phyloP scores from a whole-genome alignment of 2,113 vertebrate genomes.

The Tringa solitaria region DNA sequence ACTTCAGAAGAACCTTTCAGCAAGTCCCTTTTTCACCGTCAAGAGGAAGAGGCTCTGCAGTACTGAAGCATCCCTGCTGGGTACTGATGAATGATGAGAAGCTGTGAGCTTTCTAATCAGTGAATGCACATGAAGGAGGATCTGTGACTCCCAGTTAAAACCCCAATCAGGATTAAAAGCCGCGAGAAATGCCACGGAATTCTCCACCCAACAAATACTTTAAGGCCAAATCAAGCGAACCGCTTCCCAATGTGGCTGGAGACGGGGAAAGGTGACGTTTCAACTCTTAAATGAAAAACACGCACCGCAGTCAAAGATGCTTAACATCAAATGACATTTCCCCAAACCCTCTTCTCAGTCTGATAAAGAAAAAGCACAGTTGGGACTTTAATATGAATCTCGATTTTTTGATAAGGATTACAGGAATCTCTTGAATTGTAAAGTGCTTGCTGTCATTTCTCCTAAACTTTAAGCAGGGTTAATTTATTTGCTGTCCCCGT shows the following conservation, averaged over 20 bases:
- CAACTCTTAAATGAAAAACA: constrained; percentile 38
- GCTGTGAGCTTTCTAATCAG: constrained; percentile 48
- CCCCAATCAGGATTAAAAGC: background rate
- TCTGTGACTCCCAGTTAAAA: constrained; percentile 41
- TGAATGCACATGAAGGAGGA: constrained; percentile 5
- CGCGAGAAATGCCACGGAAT: constrained; percentile 4
- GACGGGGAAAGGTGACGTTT: constrained; percentile 40
- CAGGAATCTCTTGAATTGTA: background rate
- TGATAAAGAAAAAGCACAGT: background rate
- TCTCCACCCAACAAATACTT: background rate
- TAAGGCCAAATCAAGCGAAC: background rate
- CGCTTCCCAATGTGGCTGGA: background rate
- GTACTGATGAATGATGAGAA: constrained; percentile 29
- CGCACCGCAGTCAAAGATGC: background rate
- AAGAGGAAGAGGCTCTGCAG: background rate
- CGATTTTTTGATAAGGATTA: constrained; percentile 23
- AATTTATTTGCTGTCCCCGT: background rate
- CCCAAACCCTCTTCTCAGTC: background rate
- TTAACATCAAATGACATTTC: constrained; percentile 9
- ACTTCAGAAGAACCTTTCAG: background rate
- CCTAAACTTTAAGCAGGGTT: background rate
- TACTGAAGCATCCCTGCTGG: background rate
- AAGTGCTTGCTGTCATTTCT: background rate
- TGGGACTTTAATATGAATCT: constrained; percentile 16
- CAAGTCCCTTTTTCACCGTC: background rate